phyloP scores from a whole-genome alignment of 1,140 invertebrate genomes.

The Zaprionus camerounensis region DNA sequence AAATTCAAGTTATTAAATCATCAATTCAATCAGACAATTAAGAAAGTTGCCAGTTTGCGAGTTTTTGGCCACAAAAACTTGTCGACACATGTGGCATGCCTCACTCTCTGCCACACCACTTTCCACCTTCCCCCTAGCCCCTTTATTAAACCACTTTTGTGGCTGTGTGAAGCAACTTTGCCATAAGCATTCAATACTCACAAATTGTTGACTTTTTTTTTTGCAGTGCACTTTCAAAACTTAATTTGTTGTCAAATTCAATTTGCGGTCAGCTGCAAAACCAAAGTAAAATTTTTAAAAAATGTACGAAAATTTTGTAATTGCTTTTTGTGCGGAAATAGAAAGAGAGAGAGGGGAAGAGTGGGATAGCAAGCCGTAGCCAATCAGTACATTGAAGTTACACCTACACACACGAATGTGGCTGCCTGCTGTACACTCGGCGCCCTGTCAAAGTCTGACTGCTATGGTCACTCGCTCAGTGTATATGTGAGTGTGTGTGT shows the following conservation, averaged over 20 bases:
- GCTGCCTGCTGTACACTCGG: not conserved
- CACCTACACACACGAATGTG: not conserved
- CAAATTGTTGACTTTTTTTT: slow-evolving; percentile 33
- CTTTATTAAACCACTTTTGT: slow-evolving; percentile 30
- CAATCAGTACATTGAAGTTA: slow-evolving; percentile 24
- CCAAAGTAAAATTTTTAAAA: slow-evolving; percentile 11
- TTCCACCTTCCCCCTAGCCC: not conserved
- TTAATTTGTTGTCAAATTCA: slow-evolving; percentile 60
- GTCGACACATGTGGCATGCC: slow-evolving; percentile 59
- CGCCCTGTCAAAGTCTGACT: slow-evolving; percentile 14
- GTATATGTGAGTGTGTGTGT: slow-evolving; percentile 4
- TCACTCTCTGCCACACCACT: not conserved
- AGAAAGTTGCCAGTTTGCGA: slow-evolving; percentile 69
- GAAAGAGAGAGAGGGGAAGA: not conserved
- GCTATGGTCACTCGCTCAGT: slow-evolving; percentile 17
- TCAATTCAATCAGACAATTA: slow-evolving; percentile 84
- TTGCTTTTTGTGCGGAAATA: slow-evolving; percentile 13
- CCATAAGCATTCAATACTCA: slow-evolving; percentile 51
- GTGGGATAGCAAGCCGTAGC: not conserved
- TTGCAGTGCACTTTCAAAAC: slow-evolving; percentile 46
- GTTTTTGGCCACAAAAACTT: slow-evolving; percentile 70
- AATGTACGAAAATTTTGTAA: slow-evolving; percentile 18
- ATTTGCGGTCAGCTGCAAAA: slow-evolving; percentile 33
- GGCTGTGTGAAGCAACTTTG: slow-evolving; percentile 50
- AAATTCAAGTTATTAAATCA: slow-evolving; percentile 84